Evolutionary conservation across 2,797 vertebrate species (phyloP).

Genomic region (Echeneis naucrates): DNA sequence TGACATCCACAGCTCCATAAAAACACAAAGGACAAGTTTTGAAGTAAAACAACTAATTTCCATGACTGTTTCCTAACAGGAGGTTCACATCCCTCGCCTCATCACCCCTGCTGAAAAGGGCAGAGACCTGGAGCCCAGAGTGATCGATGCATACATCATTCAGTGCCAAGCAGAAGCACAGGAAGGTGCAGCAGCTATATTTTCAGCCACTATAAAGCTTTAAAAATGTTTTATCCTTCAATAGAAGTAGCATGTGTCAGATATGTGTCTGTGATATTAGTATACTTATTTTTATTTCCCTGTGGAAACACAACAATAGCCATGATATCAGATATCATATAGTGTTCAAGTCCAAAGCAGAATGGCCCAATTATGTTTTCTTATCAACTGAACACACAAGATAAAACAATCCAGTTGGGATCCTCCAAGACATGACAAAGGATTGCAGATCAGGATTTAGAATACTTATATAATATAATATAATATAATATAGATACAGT

Average conservation of each 20-base stretch:
- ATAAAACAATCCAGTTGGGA: neutral
- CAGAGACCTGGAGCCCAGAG: constrained; percentile 91
- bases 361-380: neutral
- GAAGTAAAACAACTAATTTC: neutral
- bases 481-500: too few relatives aligned
- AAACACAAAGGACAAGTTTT: neutral
- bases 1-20: neutral
- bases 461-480: too few relatives aligned
- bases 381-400: neutral
- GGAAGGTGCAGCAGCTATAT: constrained; percentile 87
- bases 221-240: neutral
- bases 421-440: neutral
- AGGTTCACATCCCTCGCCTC: constrained; percentile 91
- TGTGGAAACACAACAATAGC: neutral
- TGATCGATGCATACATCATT: constrained; percentile 92
- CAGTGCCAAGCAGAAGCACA: constrained; percentile 98
- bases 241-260: neutral
- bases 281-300: neutral
- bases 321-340: neutral
- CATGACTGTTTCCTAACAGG: constrained; percentile 77
- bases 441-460: too few relatives aligned
- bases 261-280: neutral
- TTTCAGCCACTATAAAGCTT: neutral
- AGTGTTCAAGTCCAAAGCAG: neutral
- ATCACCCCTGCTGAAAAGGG: constrained; percentile 96